Percentiles rank a stretch among this genome's conserved stretches.
These are phyloP conservation scores for Callipepla californica DNA, from an alignment of 2,113 vertebrate genomes.

Conservation along the genomic window DNA sequence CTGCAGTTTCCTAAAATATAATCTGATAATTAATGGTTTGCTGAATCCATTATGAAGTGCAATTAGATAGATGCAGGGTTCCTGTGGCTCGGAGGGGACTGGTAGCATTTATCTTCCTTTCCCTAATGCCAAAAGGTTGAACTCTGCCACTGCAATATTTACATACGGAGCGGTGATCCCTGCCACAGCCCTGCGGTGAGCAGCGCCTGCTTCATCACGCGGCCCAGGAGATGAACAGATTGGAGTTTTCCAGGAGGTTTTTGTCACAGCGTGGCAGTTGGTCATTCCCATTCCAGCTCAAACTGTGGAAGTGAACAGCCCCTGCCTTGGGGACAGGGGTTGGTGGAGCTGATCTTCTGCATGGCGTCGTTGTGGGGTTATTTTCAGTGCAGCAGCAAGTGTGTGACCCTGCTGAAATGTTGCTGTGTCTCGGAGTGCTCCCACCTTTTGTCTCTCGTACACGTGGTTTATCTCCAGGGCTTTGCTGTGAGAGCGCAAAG, in stretches of 20 bases:
- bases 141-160: neutral
- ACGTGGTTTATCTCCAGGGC: accelerated
- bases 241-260: neutral
- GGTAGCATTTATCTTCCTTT: conserved; percentile 71
- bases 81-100: conserved; percentile 54
- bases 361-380: accelerated
- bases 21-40: conserved; percentile 78
- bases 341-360: neutral
- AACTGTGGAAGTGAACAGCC: neutral
- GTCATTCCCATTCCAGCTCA: neutral
- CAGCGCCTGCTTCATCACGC: neutral
- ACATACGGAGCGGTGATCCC: neutral
- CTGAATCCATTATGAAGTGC: conserved; percentile 75
- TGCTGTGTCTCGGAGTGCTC: accelerated
- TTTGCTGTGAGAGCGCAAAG: neutral
- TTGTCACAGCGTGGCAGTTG: neutral
- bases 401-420: accelerated
- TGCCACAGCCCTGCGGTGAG: accelerated
- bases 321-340: neutral
- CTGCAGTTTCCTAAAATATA: conserved; percentile 61
- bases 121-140: conserved; percentile 27
- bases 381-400: neutral
- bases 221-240: neutral
- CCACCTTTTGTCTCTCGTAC: neutral
- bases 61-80: conserved; percentile 69